Evolutionary conservation across 2,888 invertebrate species (phyloP), one percentile per base, ranked within the genome.

Genomic region (Hypselothyrea guttata): DNA sequence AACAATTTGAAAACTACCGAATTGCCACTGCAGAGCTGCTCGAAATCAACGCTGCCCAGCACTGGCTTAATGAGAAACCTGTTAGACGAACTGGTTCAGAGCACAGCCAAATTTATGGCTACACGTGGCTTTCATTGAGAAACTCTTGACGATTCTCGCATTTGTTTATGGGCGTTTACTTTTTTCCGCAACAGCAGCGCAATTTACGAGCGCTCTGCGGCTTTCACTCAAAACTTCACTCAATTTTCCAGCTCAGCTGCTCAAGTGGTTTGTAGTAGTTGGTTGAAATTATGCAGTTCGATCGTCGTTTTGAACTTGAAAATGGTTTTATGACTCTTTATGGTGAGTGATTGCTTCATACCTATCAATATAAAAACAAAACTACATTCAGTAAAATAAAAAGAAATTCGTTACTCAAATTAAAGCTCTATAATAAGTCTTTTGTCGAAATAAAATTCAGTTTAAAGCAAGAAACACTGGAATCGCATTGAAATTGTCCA

Each of bases 131-230:
- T 84, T 82, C 82, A 82, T 86, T 82, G 83, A 82, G 86, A 74
- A 86, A 76, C 76, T 46, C 54, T 57, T 65, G 68, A 60, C 5
- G 22, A 22, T 22, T 4, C 22, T 22, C 22, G 5, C 22, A 22
- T 86, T 89, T 88, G 87, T 89, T 89, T 89, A 89, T 89, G 89
- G 89, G 89, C 88, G 88, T 88, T 87, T 82, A 88, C 89, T 79
- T 84, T 84, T 77, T 22, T 22, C 22, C 38, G 11, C 77, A 62
- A 71, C 75, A 62, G 55, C 31, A 37, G 30, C 63, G 47, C 68
- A 62, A 78, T 85, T 78, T 85, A 78, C 81, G 86, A 79, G 73
- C 73, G 62, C 61, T 84, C 58, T 22, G 22, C 58, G 63, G 62
- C 47, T 69, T 64, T 16, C 54, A 66, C 45, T 69, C 48, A 56